Base-by-base conservation (phyloP, 2,113 vertebrate genomes). In the Reinhardtius hippoglossoides region DNA sequence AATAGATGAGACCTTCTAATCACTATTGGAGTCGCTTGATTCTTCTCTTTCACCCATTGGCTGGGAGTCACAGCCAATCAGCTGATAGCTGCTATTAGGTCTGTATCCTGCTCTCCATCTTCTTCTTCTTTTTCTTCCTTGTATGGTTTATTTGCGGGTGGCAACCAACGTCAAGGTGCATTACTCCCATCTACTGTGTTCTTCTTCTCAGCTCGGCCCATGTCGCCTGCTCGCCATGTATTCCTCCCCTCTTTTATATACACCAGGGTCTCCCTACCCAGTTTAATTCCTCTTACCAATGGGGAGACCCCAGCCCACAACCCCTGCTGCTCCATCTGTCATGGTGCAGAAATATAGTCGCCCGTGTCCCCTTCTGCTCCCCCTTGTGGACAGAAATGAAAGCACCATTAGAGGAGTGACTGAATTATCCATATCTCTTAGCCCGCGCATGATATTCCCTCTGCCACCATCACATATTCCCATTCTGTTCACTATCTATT, bases 1-100 rank as follows among this genome's bases (percentile, higher is more conserved):
- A 93, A 94, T 94, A 93, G 87, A 92, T 88, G 88, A 86, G 80
- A 90, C 89, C 87, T 89, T 93, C 91, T 95, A 87, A 92, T 94
- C 0, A 66, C 90, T 88, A 86, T 68, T 83, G 35, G 74, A 93
- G 92, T 92, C 84, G 90, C 90, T 93, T 92, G 88, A 94, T 93
- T 93, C 76, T 90, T 82, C 92, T 91, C 91, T 74, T 72, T 71
- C 74, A 10, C 81, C 88, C 89, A 23, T 61, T 76, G 91, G 89
- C 68, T 92, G 86, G 85, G 78, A 82, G 85, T 83, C n/a, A 46
- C 83, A 90, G 91, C 94, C 91, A 92, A 89, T 91, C 83, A 83
- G 55, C 81, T 37, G 48, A 68, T 61, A 83, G 79, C 78, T 83
- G 61, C 82, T 73, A 80, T 89, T 76, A 74, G 24, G 57, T 76